Evolutionary conservation across 2,888 invertebrate genomes (phyloP), one percentile per base, ranked within the genome.

Genomic region (Caenorhabditis macrosperma): DNA sequence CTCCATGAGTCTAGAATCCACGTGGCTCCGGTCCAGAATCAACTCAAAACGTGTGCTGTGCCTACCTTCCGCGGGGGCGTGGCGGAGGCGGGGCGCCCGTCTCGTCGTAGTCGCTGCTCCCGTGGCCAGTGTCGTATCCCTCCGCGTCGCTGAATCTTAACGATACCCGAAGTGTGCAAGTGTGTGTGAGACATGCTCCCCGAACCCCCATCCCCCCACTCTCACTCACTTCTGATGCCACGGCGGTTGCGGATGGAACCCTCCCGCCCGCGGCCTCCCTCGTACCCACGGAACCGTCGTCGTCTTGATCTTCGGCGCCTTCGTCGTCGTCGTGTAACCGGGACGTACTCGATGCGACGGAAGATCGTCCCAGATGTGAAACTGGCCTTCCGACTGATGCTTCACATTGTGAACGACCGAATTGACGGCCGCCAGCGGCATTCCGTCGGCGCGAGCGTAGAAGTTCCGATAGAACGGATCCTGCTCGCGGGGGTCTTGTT

Each of bases 331-430:
- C 3, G 64, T 17, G 33, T 75, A 75, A 17, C 54, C 75, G 20
- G 64, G 63, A 26, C 66, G 66, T 5, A 66, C 50, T 28, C 17
- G 41, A 46, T 55, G 55, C 38, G 66, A 66, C 15, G 75, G 75
- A 6, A 67, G 33, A 12, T 75, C 66, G 52, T 66, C 48, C 75
- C 75, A 75, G 30, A 66, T 28, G 9, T 50, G 59, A 44, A 66
- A 75, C 12, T 57, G 38, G 41, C 66, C 60, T 33, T 78, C 66
- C 24, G 64, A 59, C 12, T 52, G 64, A 46, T 78, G 69, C 26
- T 78, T 78, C 20, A 78, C 67, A 20, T 78, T 78, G 33, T 78
- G 78, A 15, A 78, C 72, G 2, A 78, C 71, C 20, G 78, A 78
- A 67, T 72, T 78, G n/a, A 72, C 78, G 6, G 78, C 50, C 10